Evolutionary conservation across 2,113 vertebrate genomes (phyloP).

Genomic region (Planiliza haematocheilus): DNA sequence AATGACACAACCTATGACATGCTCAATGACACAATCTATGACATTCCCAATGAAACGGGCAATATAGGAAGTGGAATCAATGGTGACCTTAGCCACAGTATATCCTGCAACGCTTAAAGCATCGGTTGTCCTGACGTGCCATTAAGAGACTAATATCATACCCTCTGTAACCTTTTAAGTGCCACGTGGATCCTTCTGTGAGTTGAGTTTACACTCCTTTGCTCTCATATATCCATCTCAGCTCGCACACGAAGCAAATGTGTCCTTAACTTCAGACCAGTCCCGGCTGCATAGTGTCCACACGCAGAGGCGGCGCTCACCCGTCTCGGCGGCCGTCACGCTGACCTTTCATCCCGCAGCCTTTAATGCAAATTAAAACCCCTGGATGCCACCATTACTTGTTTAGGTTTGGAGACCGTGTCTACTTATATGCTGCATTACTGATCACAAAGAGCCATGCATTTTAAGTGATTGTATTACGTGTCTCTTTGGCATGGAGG

Average conservation of each 20-base stretch:
- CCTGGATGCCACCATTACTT: not conserved
- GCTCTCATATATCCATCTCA: slow-evolving; percentile 29
- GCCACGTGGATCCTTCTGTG: slow-evolving; percentile 58
- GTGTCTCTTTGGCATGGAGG: slow-evolving; percentile 59
- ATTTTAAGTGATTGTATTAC: slow-evolving; percentile 70
- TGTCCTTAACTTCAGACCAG: slow-evolving; percentile 25
- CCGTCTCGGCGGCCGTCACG: slow-evolving; percentile 14
- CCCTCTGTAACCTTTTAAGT: slow-evolving; percentile 64
- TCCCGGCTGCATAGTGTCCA: slow-evolving; percentile 13
- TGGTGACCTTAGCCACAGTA: slow-evolving; percentile 72
- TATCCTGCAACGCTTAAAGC: slow-evolving; percentile 78
- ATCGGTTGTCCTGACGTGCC: slow-evolving; percentile 31
- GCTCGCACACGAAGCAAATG: slow-evolving; percentile 18
- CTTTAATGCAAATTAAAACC: slow-evolving; percentile 17
- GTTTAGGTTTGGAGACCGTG: slow-evolving; percentile 2
- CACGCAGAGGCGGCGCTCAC: slow-evolving; percentile 2
- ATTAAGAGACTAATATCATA: slow-evolving; percentile 33
- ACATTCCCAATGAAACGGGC: slow-evolving; percentile 38
- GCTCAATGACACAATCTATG: slow-evolving; percentile 60
- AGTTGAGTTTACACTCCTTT: slow-evolving; percentile 38
- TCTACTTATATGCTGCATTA: slow-evolving; percentile 67
- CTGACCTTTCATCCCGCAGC: slow-evolving; percentile 22
- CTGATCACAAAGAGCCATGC: slow-evolving; percentile 57
- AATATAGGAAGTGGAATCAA: slow-evolving; percentile 59
- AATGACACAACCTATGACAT: slow-evolving; percentile 72